These are phyloP conservation scores for Odocoileus virginianus DNA, from an alignment of 2,113 vertebrate species.

Conservation along the genomic window DNA sequence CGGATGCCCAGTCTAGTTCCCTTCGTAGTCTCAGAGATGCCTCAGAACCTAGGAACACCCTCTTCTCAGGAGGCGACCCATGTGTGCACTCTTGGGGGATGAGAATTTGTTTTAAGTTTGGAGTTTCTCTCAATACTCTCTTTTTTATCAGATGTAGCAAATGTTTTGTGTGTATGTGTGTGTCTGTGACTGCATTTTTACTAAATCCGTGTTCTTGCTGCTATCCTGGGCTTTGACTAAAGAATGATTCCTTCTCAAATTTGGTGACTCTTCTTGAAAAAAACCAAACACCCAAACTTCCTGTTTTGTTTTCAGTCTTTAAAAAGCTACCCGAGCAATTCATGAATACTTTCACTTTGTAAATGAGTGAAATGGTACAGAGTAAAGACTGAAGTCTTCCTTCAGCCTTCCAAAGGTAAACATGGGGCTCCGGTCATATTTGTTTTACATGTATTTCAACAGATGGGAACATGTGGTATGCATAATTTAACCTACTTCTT, in stretches of 20 bases:
- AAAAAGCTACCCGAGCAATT: conserved; percentile 12
- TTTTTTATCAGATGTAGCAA: neutral
- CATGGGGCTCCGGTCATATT: neutral
- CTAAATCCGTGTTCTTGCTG: conserved; percentile 32
- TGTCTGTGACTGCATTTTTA: neutral
- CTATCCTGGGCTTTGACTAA: conserved; percentile 25
- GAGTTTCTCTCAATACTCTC: neutral
- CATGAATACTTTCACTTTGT: conserved; percentile 33
- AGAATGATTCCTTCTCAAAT: conserved; percentile 7
- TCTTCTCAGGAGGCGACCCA: neutral
- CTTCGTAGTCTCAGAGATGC: neutral
- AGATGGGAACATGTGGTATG: neutral
- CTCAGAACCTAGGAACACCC: neutral
- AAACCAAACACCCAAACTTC: neutral
- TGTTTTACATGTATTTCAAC: conserved; percentile 15
- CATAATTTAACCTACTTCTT: neutral
- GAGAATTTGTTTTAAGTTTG: neutral
- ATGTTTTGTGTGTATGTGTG: neutral
- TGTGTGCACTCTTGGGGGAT: neutral
- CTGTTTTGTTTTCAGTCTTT: conserved; percentile 53
- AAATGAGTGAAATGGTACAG: neutral
- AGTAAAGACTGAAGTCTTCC: neutral
- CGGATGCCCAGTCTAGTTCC: neutral
- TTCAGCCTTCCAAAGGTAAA: conserved; percentile 4
- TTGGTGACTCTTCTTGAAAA: conserved; percentile 11